These are phyloP conservation scores for Pissodes strobi DNA, from an alignment of 1,140 invertebrate species.

Conservation along the genomic window DNA sequence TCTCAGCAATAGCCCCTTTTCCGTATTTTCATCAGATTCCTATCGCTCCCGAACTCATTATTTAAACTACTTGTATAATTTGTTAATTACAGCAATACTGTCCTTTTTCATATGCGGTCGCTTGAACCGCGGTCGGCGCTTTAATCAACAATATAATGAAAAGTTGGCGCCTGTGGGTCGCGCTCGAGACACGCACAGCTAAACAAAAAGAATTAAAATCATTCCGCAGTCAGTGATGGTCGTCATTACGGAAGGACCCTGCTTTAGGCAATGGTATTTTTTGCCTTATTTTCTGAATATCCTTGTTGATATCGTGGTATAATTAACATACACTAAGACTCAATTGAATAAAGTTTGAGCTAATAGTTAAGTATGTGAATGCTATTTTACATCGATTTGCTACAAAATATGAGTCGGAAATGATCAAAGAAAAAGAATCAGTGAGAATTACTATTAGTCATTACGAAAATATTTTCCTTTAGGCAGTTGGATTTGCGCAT, in stretches of 20 bases:
- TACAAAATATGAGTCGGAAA: too few relatives aligned
- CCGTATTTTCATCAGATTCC: neutral
- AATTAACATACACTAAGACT: too few relatives aligned
- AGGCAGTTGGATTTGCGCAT: too few relatives aligned
- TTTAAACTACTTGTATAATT: constrained; percentile 24
- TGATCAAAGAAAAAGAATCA: too few relatives aligned
- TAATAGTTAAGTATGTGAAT: too few relatives aligned
- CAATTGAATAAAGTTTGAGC: too few relatives aligned
- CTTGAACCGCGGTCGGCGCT: constrained; percentile 34
- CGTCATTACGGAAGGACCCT: constrained; percentile 32
- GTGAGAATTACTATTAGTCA: too few relatives aligned
- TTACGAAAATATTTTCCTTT: too few relatives aligned
- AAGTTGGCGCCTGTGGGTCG: constrained; percentile 52
- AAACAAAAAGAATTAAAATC: constrained; percentile 52
- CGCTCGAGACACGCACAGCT: constrained; percentile 50
- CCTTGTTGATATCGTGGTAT: too few relatives aligned
- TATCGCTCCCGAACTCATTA: neutral
- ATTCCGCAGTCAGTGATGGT: constrained; percentile 36
- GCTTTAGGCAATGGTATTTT: constrained; percentile 12
- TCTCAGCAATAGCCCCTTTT: too few relatives aligned
- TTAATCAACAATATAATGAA: constrained; percentile 54
- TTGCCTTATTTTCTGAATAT: neutral
- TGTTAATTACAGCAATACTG: constrained; percentile 31
- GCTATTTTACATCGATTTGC: too few relatives aligned
- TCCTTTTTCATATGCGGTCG: constrained; percentile 24